phyloP scores from a whole-genome alignment of 1,140 invertebrate genomes.

The Tetragonula clypearis region DNA sequence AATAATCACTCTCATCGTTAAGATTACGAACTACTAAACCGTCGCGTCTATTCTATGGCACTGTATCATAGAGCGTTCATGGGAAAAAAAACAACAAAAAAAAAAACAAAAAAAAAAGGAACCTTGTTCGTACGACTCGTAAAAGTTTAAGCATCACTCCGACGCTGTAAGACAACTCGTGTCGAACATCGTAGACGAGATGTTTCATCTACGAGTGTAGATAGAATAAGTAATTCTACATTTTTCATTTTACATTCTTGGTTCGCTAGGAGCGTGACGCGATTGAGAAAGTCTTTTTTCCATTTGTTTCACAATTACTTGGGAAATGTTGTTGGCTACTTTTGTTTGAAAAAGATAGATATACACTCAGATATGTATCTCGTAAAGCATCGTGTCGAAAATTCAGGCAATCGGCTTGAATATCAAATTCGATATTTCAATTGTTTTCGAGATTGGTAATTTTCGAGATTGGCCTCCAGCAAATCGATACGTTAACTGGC shows the following conservation, averaged over 20 bases:
- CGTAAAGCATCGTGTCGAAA: too few species aligned
- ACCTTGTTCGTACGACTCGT: not conserved
- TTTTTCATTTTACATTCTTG: not conserved
- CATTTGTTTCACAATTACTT: too few species aligned
- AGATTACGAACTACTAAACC: constrained; percentile 25
- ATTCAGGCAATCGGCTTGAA: too few species aligned
- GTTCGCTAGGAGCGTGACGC: not conserved
- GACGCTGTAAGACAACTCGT: constrained; percentile 10
- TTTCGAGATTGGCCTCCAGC: not conserved
- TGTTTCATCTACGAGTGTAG: constrained; percentile 16
- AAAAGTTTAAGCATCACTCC: not conserved
- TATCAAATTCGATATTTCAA: too few species aligned
- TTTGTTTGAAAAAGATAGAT: too few species aligned
- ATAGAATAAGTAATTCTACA: constrained; percentile 12
- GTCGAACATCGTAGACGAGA: not conserved
- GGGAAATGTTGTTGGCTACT: too few species aligned
- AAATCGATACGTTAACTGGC: not conserved
- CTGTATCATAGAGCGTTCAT: constrained; percentile 22
- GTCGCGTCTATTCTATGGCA: constrained; percentile 17
- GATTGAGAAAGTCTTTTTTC: too few species aligned
- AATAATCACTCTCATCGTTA: constrained; percentile 38
- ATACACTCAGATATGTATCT: too few species aligned
- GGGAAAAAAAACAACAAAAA: too few species aligned
- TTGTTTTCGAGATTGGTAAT: too few species aligned
- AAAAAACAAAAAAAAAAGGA: too few species aligned